Evolutionary conservation across 2,888 invertebrate genomes (phyloP), one percentile per base, ranked within the genome.

Genomic region (Proisotoma minuta): DNA sequence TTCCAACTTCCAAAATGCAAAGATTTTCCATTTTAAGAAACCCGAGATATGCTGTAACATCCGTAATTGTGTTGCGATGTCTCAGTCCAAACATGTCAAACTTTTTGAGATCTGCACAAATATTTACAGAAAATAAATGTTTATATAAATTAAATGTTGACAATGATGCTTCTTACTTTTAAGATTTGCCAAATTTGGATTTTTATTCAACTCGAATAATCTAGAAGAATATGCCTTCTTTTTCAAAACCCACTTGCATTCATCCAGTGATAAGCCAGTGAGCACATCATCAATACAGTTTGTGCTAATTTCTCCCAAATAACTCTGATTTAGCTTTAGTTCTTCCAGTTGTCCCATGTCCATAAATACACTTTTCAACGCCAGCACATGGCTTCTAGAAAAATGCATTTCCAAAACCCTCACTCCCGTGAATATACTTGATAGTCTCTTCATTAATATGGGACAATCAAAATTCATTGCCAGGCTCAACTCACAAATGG

Each of bases 171-270:
- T 47, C 54, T 43, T 58, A 67, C 66, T 60, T 64, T 62, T 60
- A 20, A 67, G 52, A 50, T 67, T 62, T 4, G 57, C 58, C 47
- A 67, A 56, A 10, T 62, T 61, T 1, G 64, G 64, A 29, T 51
- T 62, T 12, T 59, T 53, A 20, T 59, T 62, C n/a, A 68, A 48
- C n/a, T 59, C 52, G 27, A 49, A 29, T 27, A 62, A 59, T 28
- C 65, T 65, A 18, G 22, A 47, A 47, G 49, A 51, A 23, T 59
- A 68, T 8, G 68, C 65, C 49, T 65, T 60, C 57, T 65, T 62
- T 34, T 63, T 68, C 26, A 68, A 39, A 23, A 68, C 65, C 68
- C 68, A 68, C 56, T 65, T 59, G 39, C 68, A 68, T 40, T 68
- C 68, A 27, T 65, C 65, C 12, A 40, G 2, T 3, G 52, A 59